Conservation (phyloP, 2,113 vertebrate genomes). For the Gracilinanus agilis region DNA sequence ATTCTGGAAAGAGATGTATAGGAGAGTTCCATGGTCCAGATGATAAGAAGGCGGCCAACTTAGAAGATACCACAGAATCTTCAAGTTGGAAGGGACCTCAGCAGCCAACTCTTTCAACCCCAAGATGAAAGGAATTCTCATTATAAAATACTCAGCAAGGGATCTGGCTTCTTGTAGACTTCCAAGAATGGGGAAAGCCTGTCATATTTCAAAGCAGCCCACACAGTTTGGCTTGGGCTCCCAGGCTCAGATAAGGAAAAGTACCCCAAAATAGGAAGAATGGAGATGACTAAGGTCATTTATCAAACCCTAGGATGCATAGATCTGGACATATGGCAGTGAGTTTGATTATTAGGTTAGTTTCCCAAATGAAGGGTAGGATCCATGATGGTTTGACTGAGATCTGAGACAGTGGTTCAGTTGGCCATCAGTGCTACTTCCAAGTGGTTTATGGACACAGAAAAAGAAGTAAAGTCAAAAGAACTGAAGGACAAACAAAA, state of each 20-base stretch:
- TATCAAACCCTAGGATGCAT: background rate
- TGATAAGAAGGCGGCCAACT: background rate
- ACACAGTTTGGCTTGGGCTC: background rate
- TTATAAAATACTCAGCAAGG: background rate
- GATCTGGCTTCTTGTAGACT: background rate
- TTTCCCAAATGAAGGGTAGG: background rate
- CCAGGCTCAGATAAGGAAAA: background rate
- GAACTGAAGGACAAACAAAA: background rate
- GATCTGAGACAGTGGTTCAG: background rate
- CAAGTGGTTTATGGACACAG: background rate
- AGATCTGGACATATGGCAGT: background rate
- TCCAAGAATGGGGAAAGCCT: background rate
- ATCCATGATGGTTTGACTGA: background rate
- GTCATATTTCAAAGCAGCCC: no score
- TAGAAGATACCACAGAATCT: background rate
- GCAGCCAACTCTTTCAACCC: background rate
- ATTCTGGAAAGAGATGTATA: background rate
- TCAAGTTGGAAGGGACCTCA: background rate
- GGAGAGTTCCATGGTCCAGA: background rate
- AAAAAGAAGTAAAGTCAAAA: background rate
- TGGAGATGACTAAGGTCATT: background rate
- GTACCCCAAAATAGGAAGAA: background rate
- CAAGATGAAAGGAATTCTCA: background rate
- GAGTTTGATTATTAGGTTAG: background rate
- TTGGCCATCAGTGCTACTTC: background rate